Percentiles rank a stretch among this genome's conserved stretches.
Evolutionary conservation across 2,113 vertebrate species (phyloP).

Genomic region (Ondatra zibethicus): DNA sequence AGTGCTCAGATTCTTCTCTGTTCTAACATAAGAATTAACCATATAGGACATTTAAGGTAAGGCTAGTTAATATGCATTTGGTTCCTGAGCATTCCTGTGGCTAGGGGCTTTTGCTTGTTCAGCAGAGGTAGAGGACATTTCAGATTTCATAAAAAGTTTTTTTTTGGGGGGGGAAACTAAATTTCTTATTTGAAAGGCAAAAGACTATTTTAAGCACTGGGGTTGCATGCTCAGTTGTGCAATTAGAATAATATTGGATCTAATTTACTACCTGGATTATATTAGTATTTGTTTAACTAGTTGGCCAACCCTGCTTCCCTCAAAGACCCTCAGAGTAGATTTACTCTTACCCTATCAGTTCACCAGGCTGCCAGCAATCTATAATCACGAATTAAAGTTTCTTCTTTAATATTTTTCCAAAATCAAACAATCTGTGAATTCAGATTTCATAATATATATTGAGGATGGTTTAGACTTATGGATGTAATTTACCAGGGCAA

Average conservation of each 20-base stretch:
- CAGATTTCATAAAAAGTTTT: not conserved
- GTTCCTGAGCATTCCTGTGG: not conserved
- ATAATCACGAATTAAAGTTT: slow-evolving; percentile 1
- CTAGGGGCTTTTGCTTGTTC: not conserved
- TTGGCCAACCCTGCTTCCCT: no score
- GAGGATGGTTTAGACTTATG: not conserved
- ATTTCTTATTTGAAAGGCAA: slow-evolving; percentile 49
- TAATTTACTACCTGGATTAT: slow-evolving; percentile 18
- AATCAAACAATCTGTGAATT: not conserved
- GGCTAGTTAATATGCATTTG: not conserved
- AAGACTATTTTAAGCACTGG: not conserved
- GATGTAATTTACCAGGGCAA: not conserved
- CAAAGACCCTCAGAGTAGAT: not conserved
- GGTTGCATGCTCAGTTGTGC: not conserved
- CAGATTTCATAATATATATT: not conserved
- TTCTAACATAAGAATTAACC: not conserved
- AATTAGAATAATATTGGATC: slow-evolving; percentile 20
- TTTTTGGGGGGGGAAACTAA: not conserved
- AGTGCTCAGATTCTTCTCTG: not conserved
- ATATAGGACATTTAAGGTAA: not conserved
- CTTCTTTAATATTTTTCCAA: not conserved
- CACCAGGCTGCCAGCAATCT: not conserved
- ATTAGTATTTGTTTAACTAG: slow-evolving; percentile 34
- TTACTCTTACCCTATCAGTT: not conserved
- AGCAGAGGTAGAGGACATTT: not conserved